These are phyloP conservation scores for Nematostella vectensis DNA, from an alignment of 92 coral and sea anemone genomes.

Conservation along the genomic window DNA sequence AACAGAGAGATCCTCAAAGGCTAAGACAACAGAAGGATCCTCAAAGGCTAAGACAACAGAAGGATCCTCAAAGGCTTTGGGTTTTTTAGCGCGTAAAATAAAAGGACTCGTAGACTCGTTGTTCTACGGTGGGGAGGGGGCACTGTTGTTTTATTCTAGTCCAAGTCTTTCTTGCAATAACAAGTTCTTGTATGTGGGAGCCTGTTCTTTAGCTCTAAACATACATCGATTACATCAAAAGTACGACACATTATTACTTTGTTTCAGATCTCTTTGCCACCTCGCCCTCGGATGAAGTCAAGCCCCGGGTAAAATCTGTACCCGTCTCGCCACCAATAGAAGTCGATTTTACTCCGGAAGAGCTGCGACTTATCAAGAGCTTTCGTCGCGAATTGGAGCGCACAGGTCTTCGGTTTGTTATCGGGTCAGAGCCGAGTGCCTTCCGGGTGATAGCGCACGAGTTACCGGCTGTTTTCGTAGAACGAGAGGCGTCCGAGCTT, in stretches of 20 bases:
- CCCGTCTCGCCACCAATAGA: slow-evolving; percentile 58
- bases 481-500: slow-evolving; percentile 74
- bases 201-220: no score
- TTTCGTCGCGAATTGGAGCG: slow-evolving; percentile 62
- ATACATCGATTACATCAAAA: no score
- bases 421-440: slow-evolving; percentile 18
- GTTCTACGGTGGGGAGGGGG: no score
- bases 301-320: slow-evolving; percentile 55
- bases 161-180: no score
- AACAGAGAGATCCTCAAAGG: neutral
- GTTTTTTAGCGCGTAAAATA: no score
- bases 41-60: neutral
- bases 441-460: slow-evolving; percentile 29
- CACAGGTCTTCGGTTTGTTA: slow-evolving; percentile 61
- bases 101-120: no score
- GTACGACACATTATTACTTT: neutral
- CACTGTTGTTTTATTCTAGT: no score
- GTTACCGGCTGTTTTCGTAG: slow-evolving; percentile 81
- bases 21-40: neutral
- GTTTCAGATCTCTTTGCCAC: slow-evolving; percentile 50
- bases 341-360: slow-evolving; percentile 49
- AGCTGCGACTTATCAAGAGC: slow-evolving; percentile 51
- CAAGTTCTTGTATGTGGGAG: no score
- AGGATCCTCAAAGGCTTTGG: neutral
- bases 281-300: slow-evolving; percentile 3